Percentiles rank a stretch among this genome's conserved stretches.
These are phyloP conservation scores for Polyodon spathula DNA, from an alignment of 2,113 vertebrate genomes.

Conservation along the genomic window DNA sequence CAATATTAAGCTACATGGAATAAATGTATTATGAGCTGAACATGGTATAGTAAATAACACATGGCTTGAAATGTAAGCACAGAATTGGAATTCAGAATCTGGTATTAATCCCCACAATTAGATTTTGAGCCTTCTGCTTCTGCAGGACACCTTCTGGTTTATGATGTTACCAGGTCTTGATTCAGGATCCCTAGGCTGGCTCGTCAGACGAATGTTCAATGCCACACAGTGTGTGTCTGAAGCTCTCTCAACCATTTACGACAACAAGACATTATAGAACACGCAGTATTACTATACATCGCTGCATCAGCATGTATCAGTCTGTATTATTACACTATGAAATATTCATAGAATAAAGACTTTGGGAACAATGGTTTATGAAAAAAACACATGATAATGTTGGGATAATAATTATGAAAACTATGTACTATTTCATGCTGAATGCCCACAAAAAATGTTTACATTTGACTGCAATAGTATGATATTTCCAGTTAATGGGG, in stretches of 20 bases:
- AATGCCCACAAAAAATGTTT: too few species aligned
- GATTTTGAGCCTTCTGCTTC: not conserved
- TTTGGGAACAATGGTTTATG: too few species aligned
- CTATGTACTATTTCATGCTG: too few species aligned
- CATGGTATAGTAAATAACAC: not conserved
- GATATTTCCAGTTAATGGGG: too few species aligned
- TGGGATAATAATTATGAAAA: too few species aligned
- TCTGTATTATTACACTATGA: not conserved
- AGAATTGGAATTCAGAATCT: not conserved
- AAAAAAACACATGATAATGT: too few species aligned
- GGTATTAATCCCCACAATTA: not conserved
- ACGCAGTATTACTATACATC: conserved; percentile 32
- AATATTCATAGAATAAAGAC: too few species aligned
- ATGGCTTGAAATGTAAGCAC: not conserved
- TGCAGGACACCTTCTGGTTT: not conserved
- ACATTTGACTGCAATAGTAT: too few species aligned
- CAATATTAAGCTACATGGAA: too few species aligned
- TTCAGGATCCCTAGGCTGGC: not conserved
- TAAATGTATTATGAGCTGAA: not conserved
- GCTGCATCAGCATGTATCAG: not conserved
- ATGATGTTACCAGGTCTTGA: conserved; percentile 1
- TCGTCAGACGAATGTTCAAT: not conserved
- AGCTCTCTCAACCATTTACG: conserved; percentile 18
- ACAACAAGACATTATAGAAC: conserved; percentile 29
- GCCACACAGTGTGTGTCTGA: not conserved